Evolutionary conservation across 2,797 vertebrate genomes (phyloP), one percentile per base, ranked within the genome.

Genomic region (Sebastes dallii): DNA sequence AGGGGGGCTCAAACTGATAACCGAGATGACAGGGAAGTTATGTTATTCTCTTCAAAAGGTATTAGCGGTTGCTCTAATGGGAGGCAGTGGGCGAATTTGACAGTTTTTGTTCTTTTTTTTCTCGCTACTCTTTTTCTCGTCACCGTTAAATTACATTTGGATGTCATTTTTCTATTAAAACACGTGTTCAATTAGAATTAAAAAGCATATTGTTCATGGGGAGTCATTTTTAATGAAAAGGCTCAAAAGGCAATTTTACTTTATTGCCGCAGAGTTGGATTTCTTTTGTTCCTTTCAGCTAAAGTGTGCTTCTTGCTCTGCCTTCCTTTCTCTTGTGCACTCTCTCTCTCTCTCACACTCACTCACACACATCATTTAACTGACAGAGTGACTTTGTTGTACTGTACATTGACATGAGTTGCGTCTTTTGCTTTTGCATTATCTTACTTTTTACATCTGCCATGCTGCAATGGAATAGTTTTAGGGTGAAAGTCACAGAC

Each of bases 221-320:
- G 71, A 83, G 66, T 71, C 42, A 46, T 84, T 92, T 71, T 74
- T 82, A 77, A 84, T 83, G 58, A 88, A 89, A 90, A 83, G 67
- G 60, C 79, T 87, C 67, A 82, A 75, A 91, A 87, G 82, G 83
- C 66, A 72, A 80, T 90, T 91, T 87, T 27, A 78, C 81, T 90
- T 87, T 70, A 80, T 80, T 81, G 77, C 70, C 54, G 30, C 34
- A 42, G 67, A 81, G 70, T 88, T 88, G 88, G 75, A 92, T 80
- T 90, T 89, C 69, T 86, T 86, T 87, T 92, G 80, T 92, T 91
- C 76, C 73, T 77, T 78, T 24, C 20, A 39, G 71, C 42, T 60
- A 66, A 89, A 81, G 80, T 83, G 39, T 80, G 64, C 78, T 78
- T 54, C 46, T 59, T 4, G 5, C 52, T 66, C 46, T 75, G 56